phyloP scores from a whole-genome alignment of 2,797 vertebrate genomes.

The Trematomus bernacchii region DNA sequence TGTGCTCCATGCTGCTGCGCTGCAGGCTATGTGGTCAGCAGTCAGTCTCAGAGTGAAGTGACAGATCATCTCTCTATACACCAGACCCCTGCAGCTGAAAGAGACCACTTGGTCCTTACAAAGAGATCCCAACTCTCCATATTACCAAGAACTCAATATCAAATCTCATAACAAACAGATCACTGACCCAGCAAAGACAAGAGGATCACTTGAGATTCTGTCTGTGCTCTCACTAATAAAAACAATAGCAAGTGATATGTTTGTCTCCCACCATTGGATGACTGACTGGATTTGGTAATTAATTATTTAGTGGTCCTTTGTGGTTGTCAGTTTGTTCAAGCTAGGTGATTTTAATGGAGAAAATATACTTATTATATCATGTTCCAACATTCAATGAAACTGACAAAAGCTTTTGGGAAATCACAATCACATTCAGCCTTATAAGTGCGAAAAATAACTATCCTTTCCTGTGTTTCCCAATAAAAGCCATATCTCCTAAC shows the following conservation, averaged over 20 bases:
- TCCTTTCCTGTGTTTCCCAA: slow-evolving; percentile 62
- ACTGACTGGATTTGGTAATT: slow-evolving; percentile 55
- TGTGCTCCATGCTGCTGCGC: slow-evolving; percentile 74
- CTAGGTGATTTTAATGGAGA: slow-evolving; percentile 53
- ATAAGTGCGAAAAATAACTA: slow-evolving; percentile 62
- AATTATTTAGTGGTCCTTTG: slow-evolving; percentile 67
- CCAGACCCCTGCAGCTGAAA: slow-evolving; percentile 75
- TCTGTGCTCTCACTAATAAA: slow-evolving; percentile 60
- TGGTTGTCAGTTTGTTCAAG: slow-evolving; percentile 64
- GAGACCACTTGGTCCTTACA: slow-evolving; percentile 82
- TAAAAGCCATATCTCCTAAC: slow-evolving; percentile 70
- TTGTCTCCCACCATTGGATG: slow-evolving; percentile 33
- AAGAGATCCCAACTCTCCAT: slow-evolving; percentile 75
- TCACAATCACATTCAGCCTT: slow-evolving; percentile 55
- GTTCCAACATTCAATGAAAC: slow-evolving; percentile 57
- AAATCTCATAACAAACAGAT: slow-evolving; percentile 79
- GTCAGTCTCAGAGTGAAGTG: slow-evolving; percentile 79
- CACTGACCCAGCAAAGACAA: slow-evolving; percentile 57
- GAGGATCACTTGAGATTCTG: slow-evolving; percentile 60
- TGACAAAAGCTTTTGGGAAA: slow-evolving; percentile 49
- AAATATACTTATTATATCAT: slow-evolving; percentile 50
- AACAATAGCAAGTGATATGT: slow-evolving; percentile 48
- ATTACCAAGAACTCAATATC: slow-evolving; percentile 77
- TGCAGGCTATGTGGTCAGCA: slow-evolving; percentile 81
- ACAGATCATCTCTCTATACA: slow-evolving; percentile 80